Evolutionary conservation across 2,888 invertebrate species (phyloP).

Genomic region (Diplolepis rosae): DNA sequence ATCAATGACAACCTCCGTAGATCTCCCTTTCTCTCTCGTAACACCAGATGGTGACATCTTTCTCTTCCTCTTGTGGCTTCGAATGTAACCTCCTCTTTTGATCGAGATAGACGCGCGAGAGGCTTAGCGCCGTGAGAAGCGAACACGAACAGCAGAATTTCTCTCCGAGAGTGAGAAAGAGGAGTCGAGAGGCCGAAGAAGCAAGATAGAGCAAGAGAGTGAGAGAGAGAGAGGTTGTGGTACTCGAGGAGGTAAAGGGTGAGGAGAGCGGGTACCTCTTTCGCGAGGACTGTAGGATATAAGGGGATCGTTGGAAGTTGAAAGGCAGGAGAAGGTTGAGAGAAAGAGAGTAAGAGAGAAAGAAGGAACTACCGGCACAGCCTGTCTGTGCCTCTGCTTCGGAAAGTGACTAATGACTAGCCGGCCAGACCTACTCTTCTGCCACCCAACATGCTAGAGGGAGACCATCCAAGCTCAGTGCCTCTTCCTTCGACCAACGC

Average conservation of each 20-base stretch:
- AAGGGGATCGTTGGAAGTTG: constrained; percentile 44
- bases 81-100: constrained; percentile 66
- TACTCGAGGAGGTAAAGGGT: constrained; percentile 42
- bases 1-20: constrained; percentile 71
- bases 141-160: constrained; percentile 57
- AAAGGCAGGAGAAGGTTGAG: constrained; percentile 41
- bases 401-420: constrained; percentile 74
- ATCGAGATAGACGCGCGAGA: constrained; percentile 71
- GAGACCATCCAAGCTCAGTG: constrained; percentile 52
- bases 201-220: constrained; percentile 43
- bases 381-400: constrained; percentile 73
- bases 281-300: constrained; percentile 48
- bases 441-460: constrained; percentile 65
- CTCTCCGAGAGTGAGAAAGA: constrained; percentile 33
- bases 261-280: constrained; percentile 37
- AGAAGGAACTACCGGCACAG: constrained; percentile 64
- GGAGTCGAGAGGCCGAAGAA: constrained; percentile 42
- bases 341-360: constrained; percentile 48
- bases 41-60: constrained; percentile 49
- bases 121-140: constrained; percentile 67
- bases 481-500: constrained; percentile 48
- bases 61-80: constrained; percentile 46
- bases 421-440: constrained; percentile 65
- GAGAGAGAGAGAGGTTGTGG: constrained; percentile 34
- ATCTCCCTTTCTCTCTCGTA: constrained; percentile 47